Evolutionary conservation across 2,888 invertebrate genomes (phyloP), one percentile per base, ranked within the genome.

Genomic region (Camptogramma bilineatum): DNA sequence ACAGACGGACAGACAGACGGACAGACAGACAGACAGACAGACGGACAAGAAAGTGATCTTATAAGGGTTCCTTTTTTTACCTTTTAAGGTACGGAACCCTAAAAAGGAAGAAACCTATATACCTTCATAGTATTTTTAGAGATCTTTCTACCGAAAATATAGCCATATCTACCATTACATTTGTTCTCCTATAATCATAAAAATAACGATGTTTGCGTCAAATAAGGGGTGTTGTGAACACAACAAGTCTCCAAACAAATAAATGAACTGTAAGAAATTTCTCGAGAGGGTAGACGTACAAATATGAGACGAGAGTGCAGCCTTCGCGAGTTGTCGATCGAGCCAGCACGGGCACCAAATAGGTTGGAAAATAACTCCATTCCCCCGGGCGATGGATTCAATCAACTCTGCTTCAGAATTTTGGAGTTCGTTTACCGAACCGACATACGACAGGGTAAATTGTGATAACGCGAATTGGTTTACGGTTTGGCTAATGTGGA

Each of bases 381-480:
- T 88, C 90, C 90, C 90, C 81, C 80, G 88, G 90, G 91, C 88
- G 81, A 84, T 86, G 82, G 90, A 91, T 91, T 91, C 92, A 93
- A 93, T 93, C 91, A 90, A 87, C 82, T 85, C 85, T 84, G 87
- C 91, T 91, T 90, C 90, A 89, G 86, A 88, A 88, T 88, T 90
- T 91, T 81, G 88, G 87, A 89, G 91, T 91, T 90, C 88, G 90
- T 91, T 91, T 91, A 90, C 89, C 78, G 83, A 87, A 83, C 82
- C 71, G 64, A 61, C 68, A 64, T 66, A 62, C 66, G 69, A 69
- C 72, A 77, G 80, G 78, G 82, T 80, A 82, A 86, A 82, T 81
- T 80, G 80, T 78, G 82, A 81, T 81, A 81, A 83, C 81, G 80
- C 81, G 78, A 79, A 84, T 86, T 83, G 81, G 79, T 79, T 80